Percentiles rank a stretch among this genome's conserved stretches.
These are phyloP conservation scores for Drosophila sulfurigaster DNA, from an alignment of 1,140 invertebrate species.

Conservation along the genomic window DNA sequence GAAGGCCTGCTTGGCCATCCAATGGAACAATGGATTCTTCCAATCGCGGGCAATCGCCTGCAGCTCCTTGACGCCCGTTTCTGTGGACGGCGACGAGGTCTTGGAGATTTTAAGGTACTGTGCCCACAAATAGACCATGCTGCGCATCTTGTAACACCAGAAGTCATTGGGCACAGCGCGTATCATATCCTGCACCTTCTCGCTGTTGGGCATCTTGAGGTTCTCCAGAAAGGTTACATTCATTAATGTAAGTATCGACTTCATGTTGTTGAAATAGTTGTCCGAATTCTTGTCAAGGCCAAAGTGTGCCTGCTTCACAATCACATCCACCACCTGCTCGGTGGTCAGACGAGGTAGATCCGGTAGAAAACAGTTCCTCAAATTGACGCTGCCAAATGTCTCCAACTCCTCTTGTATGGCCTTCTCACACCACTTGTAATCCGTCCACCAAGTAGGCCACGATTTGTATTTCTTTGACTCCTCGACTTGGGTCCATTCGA, in stretches of 20 bases:
- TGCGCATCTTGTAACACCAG: slow-evolving; percentile 66
- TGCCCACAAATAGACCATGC: slow-evolving; percentile 67
- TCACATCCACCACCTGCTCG: slow-evolving; percentile 61
- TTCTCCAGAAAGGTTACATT: slow-evolving; percentile 68
- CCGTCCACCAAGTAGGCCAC: slow-evolving; percentile 65
- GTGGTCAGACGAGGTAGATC: slow-evolving; percentile 60
- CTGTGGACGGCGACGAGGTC: slow-evolving; percentile 25
- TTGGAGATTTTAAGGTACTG: slow-evolving; percentile 56
- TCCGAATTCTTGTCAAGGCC: slow-evolving; percentile 62
- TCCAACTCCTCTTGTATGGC: slow-evolving; percentile 55
- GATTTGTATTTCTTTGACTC: slow-evolving; percentile 55
- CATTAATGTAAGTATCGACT: slow-evolving; percentile 68
- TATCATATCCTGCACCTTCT: slow-evolving; percentile 61
- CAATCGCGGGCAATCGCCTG: slow-evolving; percentile 60
- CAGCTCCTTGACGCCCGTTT: slow-evolving; percentile 46
- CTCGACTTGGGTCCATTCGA: slow-evolving; percentile 49
- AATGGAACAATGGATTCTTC: slow-evolving; percentile 66
- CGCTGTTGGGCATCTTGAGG: slow-evolving; percentile 49
- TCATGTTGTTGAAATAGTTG: slow-evolving; percentile 67
- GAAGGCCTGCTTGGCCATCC: slow-evolving; percentile 71
- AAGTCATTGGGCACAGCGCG: slow-evolving; percentile 63
- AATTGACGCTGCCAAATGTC: slow-evolving; percentile 51
- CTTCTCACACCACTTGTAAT: slow-evolving; percentile 57
- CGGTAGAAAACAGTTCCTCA: slow-evolving; percentile 66
- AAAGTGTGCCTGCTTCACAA: slow-evolving; percentile 60